Evolutionary conservation across 2,888 invertebrate genomes (phyloP).

Genomic region (Caenorhabditis zanzibari): DNA sequence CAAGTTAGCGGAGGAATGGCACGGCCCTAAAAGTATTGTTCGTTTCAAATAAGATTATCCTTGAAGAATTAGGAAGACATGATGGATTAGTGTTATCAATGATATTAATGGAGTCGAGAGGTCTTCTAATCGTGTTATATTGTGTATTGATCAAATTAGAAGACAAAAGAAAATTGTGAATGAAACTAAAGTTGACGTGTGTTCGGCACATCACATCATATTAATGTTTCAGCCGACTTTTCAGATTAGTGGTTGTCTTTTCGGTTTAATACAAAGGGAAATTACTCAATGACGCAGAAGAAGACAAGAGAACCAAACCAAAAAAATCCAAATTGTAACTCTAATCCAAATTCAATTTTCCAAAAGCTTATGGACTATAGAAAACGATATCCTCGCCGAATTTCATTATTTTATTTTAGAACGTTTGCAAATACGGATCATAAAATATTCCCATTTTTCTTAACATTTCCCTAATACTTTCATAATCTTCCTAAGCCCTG

Average conservation of each 20-base stretch:
- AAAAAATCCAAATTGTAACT: too few species aligned
- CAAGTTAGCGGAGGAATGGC: too few species aligned
- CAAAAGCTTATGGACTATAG: too few species aligned
- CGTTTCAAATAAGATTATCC: background rate
- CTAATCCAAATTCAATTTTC: too few species aligned
- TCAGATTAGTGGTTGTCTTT: slow-evolving; percentile 2
- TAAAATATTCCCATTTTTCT: background rate
- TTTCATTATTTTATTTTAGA: too few species aligned
- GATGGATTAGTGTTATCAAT: slow-evolving; percentile 33
- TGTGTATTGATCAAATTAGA: slow-evolving; percentile 44
- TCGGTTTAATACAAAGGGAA: background rate
- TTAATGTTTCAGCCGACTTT: slow-evolving; percentile 17
- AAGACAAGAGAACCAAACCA: too few species aligned
- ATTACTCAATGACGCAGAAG: too few species aligned
- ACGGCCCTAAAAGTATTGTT: too few species aligned
- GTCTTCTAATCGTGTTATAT: slow-evolving; percentile 22
- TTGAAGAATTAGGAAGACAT: background rate
- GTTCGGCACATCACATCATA: slow-evolving; percentile 40
- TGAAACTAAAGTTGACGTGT: slow-evolving; percentile 15
- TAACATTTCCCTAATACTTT: background rate
- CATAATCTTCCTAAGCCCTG: background rate
- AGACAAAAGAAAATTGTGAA: slow-evolving; percentile 6
- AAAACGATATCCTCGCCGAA: too few species aligned
- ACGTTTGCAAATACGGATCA: too few species aligned
- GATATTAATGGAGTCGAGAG: slow-evolving; percentile 2